Percentiles rank a stretch among this genome's conserved stretches.
phyloP scores from a whole-genome alignment of 1,140 invertebrate species.

The Lerema accius region DNA sequence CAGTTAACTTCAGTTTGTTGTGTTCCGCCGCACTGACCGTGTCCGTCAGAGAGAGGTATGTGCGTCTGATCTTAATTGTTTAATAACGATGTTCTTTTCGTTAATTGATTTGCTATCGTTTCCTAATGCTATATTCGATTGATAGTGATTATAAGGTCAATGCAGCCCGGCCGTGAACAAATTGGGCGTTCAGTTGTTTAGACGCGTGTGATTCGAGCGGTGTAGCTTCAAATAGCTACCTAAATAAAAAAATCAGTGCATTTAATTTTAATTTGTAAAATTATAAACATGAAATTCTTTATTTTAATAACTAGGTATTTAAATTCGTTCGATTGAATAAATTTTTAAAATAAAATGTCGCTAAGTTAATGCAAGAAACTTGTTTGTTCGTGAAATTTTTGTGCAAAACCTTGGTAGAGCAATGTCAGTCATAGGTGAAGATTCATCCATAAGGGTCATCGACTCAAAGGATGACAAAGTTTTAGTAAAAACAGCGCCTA shows the following conservation, averaged over 20 bases:
- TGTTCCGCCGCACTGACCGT: slow-evolving; percentile 55
- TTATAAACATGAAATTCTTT: no score
- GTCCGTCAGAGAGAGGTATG: slow-evolving; percentile 63
- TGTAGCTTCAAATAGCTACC: not conserved
- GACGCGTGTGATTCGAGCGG: slow-evolving; percentile 7
- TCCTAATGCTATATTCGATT: slow-evolving; percentile 40
- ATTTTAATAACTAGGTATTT: no score
- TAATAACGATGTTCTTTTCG: slow-evolving; percentile 52
- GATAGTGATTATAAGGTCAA: slow-evolving; percentile 32
- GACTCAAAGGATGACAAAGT: no score
- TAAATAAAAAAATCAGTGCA: not conserved
- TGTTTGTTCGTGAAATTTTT: no score
- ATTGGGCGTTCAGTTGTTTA: slow-evolving; percentile 12
- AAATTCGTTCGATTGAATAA: no score
- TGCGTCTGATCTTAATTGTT: slow-evolving; percentile 55
- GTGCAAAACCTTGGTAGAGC: no score
- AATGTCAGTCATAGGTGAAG: no score
- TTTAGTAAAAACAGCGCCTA: no score
- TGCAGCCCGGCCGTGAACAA: slow-evolving; percentile 16
- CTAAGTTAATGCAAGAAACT: no score
- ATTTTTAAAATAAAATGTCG: no score
- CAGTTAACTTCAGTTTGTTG: slow-evolving; percentile 55
- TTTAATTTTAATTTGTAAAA: no score
- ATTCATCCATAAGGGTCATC: no score
- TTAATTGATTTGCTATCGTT: slow-evolving; percentile 43